Evolutionary conservation across 2,113 vertebrate genomes (phyloP), one percentile per base, ranked within the genome.

Genomic region (Sturnira hondurensis): DNA sequence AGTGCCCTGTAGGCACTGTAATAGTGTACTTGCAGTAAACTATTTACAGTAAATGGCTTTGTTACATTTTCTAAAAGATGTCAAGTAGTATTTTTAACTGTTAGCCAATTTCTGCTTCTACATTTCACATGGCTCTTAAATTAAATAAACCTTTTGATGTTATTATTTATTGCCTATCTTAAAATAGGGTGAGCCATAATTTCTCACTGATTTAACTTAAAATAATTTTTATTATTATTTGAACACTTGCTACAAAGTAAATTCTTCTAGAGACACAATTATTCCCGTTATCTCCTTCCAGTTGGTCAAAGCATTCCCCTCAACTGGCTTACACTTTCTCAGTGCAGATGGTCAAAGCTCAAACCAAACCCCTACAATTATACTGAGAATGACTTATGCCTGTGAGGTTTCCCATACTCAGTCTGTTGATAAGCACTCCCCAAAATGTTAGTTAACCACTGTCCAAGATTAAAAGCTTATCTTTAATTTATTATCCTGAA

Each of bases 401-500:
- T 61, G 7, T 31, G 4, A 50, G 1, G 0, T 87, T 92, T 74
- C 54, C 70, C 19, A 85, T 36, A n/a, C 81, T 47, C 17, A 47
- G 4, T 86, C 54, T 88, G 17, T 41, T 41, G 14, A 50, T 22
- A 85, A 67, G 6, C 33, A 92, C 68, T 8, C n/a, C 61, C 38
- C 70, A 91, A 74, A 28, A 83, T 71, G 31, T 41, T 19, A 43
- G 19, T 96, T 92, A 33, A 33, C 10, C 16, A 31, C 19, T 17
- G 28, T 4, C 4, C 45, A 78, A 94, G 56, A 58, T 50, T 80
- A 36, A 68, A 95, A 65, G 13, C 7, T 97, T 86, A 38, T 91
- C 93, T 96, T 95, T 94, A 96, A 96, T 91, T 97, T 89, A 41
- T 67, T 63, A 88, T 80, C 63, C 15, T 93, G 41, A 4, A 82